Percentiles rank a stretch among this genome's conserved stretches.
phyloP scores from a whole-genome alignment of 2,797 vertebrate genomes.

The Sternotherus odoratus region DNA sequence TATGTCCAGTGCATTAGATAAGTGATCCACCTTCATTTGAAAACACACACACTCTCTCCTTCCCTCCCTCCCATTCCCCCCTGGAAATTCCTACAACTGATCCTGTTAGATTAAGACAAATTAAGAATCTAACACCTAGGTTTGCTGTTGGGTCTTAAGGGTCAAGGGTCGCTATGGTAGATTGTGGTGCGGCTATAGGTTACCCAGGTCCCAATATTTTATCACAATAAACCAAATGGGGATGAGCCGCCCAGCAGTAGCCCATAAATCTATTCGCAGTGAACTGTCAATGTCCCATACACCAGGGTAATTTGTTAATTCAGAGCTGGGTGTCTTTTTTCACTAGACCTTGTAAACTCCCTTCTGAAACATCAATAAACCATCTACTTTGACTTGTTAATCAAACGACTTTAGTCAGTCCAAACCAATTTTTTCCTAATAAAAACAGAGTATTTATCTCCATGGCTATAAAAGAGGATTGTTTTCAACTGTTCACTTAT shows the following conservation, averaged over 20 bases:
- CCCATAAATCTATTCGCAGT: conserved; percentile 85
- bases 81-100: conserved; percentile 74
- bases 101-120: conserved; percentile 83
- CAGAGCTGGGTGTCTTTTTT: conserved; percentile 80
- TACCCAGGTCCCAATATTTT: conserved; percentile 82
- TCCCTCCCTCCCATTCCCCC: not conserved
- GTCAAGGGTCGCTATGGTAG: conserved; percentile 82
- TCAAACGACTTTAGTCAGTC: conserved; percentile 88
- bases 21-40: conserved; percentile 55
- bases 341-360: conserved; percentile 85
- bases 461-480: conserved; percentile 87
- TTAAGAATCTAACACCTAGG: conserved; percentile 80
- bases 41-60: not conserved
- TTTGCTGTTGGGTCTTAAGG: conserved; percentile 78
- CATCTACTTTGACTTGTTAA: conserved; percentile 87
- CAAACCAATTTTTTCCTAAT: conserved; percentile 89
- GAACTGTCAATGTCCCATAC: conserved; percentile 83
- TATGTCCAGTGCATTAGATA: not conserved
- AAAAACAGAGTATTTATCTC: conserved; percentile 90
- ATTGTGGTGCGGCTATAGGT: conserved; percentile 80
- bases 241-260: conserved; percentile 80
- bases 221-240: conserved; percentile 85
- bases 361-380: conserved; percentile 87
- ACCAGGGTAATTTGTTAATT: conserved; percentile 85
- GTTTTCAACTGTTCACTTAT: conserved; percentile 98